Base-by-base conservation (phyloP, 2,888 invertebrate species). In the Ectobius pallidus region DNA sequence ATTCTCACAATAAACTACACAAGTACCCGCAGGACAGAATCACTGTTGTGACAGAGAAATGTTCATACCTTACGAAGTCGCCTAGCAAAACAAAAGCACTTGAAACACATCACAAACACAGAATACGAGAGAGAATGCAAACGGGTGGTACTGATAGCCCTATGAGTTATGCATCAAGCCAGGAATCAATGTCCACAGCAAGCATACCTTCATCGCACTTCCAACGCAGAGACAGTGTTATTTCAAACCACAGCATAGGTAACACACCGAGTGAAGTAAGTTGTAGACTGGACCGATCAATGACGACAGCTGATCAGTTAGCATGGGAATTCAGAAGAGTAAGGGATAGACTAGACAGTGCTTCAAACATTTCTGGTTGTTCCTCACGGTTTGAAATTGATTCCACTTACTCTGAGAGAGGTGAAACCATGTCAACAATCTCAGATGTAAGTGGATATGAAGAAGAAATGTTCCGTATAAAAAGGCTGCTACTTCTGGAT, bases 361-460 rank as follows among this genome's bases (percentile, higher is more conserved):
- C 74, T 49, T 76, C 76, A 20, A 76, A 75, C 42, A 42, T 73
- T 16, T 76, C 76, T 30, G 73, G 68, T 39, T 74, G 73, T 63
- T 76, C 76, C 27, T 76, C 76, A 3, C 52, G 69, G 30, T 76
- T 73, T 71, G 76, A 76, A n/a, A 16, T 76, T 27, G 76, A 76
- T 4, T 76, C 76, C 1, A 75, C 70, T 69, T 74, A 55, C 58
- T 76, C 76, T n/a, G 76, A 76, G 20, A 58, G 68, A 55, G 71
- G 71, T 14, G 76, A 76, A 27, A 75, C 74, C 14, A 73, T 75
- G 72, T 76, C 76, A 22, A 72, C 73, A 16, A 72, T 75, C 20
- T 76, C 76, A 18, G 75, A 74, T 44, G 74, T 75, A 0, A 76
- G 75, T 69, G 76, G 75, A 1, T 75, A 75, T 62, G 76, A 75